These are phyloP conservation scores for Stegana nigrithorax DNA, from an alignment of 2,888 invertebrate species.

Conservation along the genomic window DNA sequence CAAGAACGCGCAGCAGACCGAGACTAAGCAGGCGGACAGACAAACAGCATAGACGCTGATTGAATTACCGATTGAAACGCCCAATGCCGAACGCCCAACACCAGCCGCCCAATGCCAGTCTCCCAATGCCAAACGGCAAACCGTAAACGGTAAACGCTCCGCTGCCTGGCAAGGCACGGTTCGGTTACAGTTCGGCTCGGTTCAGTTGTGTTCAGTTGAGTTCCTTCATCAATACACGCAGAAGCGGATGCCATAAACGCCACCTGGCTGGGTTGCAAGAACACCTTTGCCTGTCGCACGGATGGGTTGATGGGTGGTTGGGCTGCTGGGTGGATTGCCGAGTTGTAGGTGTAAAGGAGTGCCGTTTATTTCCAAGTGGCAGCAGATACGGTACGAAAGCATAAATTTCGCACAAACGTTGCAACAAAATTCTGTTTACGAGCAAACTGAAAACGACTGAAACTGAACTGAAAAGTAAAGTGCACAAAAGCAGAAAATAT, in stretches of 20 bases:
- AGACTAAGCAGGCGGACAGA: conserved; percentile 35
- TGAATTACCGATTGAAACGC: conserved; percentile 63
- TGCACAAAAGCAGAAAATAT: conserved; percentile 66
- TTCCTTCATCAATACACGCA: conserved; percentile 63
- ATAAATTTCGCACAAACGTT: conserved; percentile 62
- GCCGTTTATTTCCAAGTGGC: conserved; percentile 46
- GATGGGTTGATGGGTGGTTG: conserved; percentile 14
- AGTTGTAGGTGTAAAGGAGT: conserved; percentile 24
- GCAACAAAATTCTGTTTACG: conserved; percentile 60
- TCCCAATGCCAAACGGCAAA: no score
- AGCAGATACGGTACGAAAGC: conserved; percentile 54
- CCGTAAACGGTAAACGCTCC: no score
- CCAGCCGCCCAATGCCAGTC: no score
- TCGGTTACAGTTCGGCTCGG: no score
- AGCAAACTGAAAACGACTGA: conserved; percentile 32
- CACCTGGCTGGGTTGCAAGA: conserved; percentile 50
- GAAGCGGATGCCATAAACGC: conserved; percentile 63
- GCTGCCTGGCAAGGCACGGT: no score
- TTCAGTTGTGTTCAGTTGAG: no score
- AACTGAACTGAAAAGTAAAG: conserved; percentile 56
- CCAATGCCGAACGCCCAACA: no score
- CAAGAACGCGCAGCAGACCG: conserved; percentile 45
- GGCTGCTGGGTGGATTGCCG: conserved; percentile 23
- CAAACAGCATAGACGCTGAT: conserved; percentile 61
- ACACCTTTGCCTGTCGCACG: conserved; percentile 38